Conservation (phyloP, 2,888 invertebrate genomes). For the Agriopis leucophaearia region DNA sequence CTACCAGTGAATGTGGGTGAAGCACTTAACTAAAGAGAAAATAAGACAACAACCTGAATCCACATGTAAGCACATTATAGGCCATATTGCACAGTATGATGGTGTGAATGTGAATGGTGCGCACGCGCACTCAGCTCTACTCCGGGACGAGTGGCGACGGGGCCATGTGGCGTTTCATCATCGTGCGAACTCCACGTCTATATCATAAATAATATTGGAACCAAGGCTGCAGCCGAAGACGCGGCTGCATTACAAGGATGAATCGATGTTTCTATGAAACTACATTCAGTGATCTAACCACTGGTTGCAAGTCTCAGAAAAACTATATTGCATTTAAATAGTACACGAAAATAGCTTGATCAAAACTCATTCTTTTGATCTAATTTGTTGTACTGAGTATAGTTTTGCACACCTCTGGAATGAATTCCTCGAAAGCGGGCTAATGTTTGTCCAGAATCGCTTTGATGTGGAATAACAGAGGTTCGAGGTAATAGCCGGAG, state of each 20-base stretch:
- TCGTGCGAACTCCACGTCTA: not conserved
- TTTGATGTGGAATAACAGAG: constrained; percentile 30
- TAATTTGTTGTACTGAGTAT: constrained; percentile 8
- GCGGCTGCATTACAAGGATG: not conserved
- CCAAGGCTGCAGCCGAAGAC: not conserved
- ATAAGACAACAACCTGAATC: too few species aligned
- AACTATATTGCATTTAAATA: too few species aligned
- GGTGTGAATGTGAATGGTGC: constrained; percentile 2
- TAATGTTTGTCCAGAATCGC: constrained; percentile 27
- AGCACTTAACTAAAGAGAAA: too few species aligned
- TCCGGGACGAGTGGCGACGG: constrained; percentile 5
- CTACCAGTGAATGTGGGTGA: too few species aligned
- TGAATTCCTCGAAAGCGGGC: constrained; percentile 18
- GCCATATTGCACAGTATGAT: too few species aligned
- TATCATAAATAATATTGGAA: constrained; percentile 10
- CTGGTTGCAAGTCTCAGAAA: not conserved
- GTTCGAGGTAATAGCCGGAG: constrained; percentile 9
- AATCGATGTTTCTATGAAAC: not conserved
- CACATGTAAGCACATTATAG: too few species aligned
- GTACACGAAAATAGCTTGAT: not conserved
- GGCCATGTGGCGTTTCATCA: constrained; percentile 26
- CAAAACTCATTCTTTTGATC: constrained; percentile 6
- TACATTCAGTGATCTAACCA: not conserved
- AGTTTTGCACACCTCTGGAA: constrained; percentile 15
- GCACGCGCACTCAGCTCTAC: not conserved